A percentile compares a stretch with the other conserved stretches of the same genome.
Conservation (phyloP, 1,140 invertebrate genomes). For the Lysiphlebus fabarum region DNA sequence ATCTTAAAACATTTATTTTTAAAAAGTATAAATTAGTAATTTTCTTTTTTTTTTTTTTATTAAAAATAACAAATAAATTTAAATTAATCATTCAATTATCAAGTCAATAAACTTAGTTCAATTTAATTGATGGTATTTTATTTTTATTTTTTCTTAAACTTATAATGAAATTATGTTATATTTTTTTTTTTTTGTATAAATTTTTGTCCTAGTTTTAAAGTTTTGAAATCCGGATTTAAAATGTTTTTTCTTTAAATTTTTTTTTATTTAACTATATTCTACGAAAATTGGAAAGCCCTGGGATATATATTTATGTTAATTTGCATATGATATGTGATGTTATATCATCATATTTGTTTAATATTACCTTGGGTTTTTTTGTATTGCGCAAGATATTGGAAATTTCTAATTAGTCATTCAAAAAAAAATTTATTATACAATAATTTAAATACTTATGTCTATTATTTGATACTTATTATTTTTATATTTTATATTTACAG, state of each 20-base stretch:
- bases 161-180: too few species aligned
- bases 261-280: constrained; percentile 6
- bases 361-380: constrained; percentile 1
- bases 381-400: neutral
- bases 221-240: too few species aligned
- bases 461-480: neutral
- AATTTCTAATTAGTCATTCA: constrained; percentile 5
- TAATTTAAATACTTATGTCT: too few species aligned
- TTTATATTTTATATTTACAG: neutral
- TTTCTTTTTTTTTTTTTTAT: neutral
- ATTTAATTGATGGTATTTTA: neutral
- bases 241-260: too few species aligned
- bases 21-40: too few species aligned
- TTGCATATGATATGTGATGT: neutral
- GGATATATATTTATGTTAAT: too few species aligned
- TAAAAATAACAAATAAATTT: neutral
- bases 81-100: too few species aligned
- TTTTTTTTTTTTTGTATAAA: too few species aligned
- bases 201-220: constrained; percentile 6
- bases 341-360: constrained; percentile 14
- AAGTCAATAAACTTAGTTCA: neutral
- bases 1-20: too few species aligned
- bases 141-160: too few species aligned
- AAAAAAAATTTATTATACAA: constrained; percentile 2
- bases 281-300: constrained; percentile 22